Conservation (phyloP, 1,140 invertebrate species). For the Sinonovacula constricta region DNA sequence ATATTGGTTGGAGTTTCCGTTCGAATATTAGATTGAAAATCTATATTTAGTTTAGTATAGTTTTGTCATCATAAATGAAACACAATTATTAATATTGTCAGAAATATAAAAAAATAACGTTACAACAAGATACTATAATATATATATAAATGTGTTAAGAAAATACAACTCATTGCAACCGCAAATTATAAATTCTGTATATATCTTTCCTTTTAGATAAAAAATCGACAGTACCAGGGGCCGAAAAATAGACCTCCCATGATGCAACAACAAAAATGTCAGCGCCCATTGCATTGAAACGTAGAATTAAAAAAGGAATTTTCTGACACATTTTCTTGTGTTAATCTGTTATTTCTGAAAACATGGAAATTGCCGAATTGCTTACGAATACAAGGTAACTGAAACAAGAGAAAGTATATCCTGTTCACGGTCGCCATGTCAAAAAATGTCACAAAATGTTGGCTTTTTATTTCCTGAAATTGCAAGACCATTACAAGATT, state of each 20-base stretch:
- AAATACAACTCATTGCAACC: neutral
- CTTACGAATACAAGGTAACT: conserved; percentile 32
- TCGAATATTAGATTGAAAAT: too few species aligned
- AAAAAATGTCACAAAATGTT: too few species aligned
- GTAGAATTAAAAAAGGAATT: too few species aligned
- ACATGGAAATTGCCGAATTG: conserved; percentile 24
- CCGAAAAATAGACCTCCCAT: neutral
- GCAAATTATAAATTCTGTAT: neutral
- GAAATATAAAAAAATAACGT: neutral
- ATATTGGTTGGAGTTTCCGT: too few species aligned
- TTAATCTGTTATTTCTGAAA: neutral
- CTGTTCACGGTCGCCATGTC: too few species aligned
- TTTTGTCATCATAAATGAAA: too few species aligned
- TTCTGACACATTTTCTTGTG: neutral
- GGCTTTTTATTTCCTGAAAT: too few species aligned
- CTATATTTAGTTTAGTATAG: too few species aligned
- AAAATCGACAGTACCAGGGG: neutral
- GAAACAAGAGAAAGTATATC: too few species aligned
- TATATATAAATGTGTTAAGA: neutral
- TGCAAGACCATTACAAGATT: neutral
- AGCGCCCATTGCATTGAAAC: conserved; percentile 9
- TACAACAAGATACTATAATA: neutral
- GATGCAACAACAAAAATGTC: conserved; percentile 30
- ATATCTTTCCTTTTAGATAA: neutral
- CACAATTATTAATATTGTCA: neutral